Evolutionary conservation across 2,888 invertebrate genomes (phyloP).

Genomic region (Sesia bembeciformis): DNA sequence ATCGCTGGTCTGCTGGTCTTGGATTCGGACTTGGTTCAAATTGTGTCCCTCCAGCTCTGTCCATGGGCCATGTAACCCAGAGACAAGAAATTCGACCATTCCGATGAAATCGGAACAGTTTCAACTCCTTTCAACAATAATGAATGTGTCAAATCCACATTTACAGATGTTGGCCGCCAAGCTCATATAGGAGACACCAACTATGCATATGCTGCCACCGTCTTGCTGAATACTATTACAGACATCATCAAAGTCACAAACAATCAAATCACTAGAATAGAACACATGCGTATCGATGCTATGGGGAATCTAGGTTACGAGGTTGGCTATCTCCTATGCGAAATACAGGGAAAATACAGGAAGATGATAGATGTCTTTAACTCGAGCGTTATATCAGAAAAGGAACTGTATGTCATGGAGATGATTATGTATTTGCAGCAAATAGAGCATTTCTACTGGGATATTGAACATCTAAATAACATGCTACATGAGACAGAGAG

Average conservation of each 20-base stretch:
- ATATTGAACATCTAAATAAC: conserved; percentile 22
- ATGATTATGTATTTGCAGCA: neutral
- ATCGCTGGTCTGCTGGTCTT: no score
- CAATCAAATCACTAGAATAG: neutral
- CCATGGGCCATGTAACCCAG: no score
- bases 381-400: neutral
- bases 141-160: no score
- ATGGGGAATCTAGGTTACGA: neutral
- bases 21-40: no score
- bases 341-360: neutral
- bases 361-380: neutral
- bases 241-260: neutral
- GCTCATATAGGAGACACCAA: no score
- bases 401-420: neutral
- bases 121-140: no score
- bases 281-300: neutral
- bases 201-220: neutral
- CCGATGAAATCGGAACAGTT: no score
- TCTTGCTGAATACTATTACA: neutral
- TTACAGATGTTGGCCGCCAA: no score
- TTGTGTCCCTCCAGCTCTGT: no score
- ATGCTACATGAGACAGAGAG: conserved; percentile 31
- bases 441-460: neutral
- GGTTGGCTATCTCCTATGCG: neutral
- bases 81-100: no score